A percentile compares a stretch with the other conserved stretches of the same genome.
Evolutionary conservation across 2,113 vertebrate species (phyloP).

Genomic region (Papio anubis): DNA sequence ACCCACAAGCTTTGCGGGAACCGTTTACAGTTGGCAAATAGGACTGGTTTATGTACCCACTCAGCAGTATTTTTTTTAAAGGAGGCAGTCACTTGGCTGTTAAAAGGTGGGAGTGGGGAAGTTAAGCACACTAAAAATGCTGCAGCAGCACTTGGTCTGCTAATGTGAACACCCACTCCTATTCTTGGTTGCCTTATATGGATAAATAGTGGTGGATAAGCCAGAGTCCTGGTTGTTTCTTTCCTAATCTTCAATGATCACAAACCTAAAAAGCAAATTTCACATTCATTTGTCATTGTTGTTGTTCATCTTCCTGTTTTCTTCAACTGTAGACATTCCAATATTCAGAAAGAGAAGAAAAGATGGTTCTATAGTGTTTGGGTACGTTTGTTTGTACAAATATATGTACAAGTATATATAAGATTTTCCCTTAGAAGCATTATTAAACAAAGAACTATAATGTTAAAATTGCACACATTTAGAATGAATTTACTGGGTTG

Average conservation of each 20-base stretch:
- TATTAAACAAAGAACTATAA: neutral
- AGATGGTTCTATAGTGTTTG: neutral
- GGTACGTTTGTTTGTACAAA: neutral
- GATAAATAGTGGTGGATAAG: neutral
- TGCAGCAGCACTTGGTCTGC: neutral
- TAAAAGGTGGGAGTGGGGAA: neutral
- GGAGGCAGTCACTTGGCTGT: neutral
- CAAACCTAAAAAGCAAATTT: neutral
- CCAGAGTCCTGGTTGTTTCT: neutral
- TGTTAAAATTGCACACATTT: neutral
- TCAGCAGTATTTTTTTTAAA: slow-evolving; percentile 8
- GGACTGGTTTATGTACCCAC: neutral
- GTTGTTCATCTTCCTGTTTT: neutral
- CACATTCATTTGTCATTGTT: neutral
- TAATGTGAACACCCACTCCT: neutral
- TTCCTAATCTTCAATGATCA: neutral
- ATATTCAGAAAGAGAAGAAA: neutral
- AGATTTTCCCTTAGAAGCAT: neutral
- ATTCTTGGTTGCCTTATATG: neutral
- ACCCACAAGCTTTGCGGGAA: slow-evolving; percentile 8
- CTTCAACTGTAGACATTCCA: neutral
- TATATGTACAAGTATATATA: neutral
- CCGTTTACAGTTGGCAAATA: slow-evolving; percentile 22
- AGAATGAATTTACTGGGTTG: neutral
- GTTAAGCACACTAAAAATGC: neutral